Conservation (phyloP, 2,113 vertebrate species). For the Neodon shergylaensis region DNA sequence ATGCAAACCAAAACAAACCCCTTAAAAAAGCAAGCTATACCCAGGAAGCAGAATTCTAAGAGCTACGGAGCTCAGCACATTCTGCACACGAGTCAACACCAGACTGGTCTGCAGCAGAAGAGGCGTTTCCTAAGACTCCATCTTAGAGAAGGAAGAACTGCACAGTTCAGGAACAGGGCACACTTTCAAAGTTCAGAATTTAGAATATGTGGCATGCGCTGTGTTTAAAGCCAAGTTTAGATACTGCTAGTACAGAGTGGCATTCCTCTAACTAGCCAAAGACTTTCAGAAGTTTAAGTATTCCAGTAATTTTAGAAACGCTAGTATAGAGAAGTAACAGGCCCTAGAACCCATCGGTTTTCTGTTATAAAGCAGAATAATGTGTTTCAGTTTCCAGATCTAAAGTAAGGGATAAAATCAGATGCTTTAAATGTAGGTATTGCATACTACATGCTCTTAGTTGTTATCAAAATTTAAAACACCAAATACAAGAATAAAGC, state of each 20-base stretch:
- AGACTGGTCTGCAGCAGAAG: not conserved
- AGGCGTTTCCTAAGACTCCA: not conserved
- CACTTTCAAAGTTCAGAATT: not conserved
- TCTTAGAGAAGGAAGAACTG: constrained; percentile 9
- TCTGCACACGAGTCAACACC: constrained; percentile 41
- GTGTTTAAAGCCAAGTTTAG: constrained; percentile 35
- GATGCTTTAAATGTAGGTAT: not conserved
- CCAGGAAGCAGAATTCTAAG: constrained; percentile 40
- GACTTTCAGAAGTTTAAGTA: not conserved
- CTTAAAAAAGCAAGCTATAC: not conserved
- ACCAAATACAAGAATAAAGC: not conserved
- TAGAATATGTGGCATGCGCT: not conserved
- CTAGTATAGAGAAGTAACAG: not conserved
- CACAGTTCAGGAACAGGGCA: not conserved
- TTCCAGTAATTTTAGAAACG: not conserved
- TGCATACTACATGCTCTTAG: not conserved
- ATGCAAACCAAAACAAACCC: constrained; percentile 16
- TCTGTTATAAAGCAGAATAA: not conserved
- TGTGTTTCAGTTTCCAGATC: not conserved
- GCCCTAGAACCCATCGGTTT: not conserved
- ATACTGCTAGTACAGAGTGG: not conserved
- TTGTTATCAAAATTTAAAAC: not conserved
- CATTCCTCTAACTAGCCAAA: constrained; percentile 31
- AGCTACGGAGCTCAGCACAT: constrained; percentile 63
- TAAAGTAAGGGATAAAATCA: constrained; percentile 22